Evolutionary conservation across 2,113 vertebrate genomes (phyloP).

Genomic region (Siniperca chuatsi): DNA sequence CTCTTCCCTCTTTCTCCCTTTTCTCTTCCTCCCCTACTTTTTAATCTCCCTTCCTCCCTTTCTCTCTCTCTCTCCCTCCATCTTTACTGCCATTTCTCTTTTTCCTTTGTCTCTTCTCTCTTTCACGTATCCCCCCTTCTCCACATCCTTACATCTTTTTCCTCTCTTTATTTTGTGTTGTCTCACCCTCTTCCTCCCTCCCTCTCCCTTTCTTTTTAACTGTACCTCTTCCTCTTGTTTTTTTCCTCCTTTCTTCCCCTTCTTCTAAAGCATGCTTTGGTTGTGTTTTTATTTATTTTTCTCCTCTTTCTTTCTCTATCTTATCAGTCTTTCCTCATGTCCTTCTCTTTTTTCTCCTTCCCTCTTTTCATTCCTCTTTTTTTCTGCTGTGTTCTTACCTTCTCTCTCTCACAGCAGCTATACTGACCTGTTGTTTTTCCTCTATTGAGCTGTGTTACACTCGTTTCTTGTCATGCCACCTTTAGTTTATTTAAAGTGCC

Average conservation of each 20-base stretch:
- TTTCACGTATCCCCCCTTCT: background rate
- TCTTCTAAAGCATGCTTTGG: background rate
- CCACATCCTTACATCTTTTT: constrained; percentile 17
- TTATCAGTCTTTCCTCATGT: background rate
- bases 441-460: background rate
- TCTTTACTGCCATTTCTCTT: constrained; percentile 19
- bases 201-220: constrained; percentile 3
- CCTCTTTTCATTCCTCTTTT: background rate
- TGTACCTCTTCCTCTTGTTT: background rate
- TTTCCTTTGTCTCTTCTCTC: constrained; percentile 19
- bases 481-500: background rate
- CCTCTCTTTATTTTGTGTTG: background rate
- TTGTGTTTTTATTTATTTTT: background rate
- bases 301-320: background rate
- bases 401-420: background rate
- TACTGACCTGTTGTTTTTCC: background rate
- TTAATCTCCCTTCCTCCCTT: constrained; percentile 43
- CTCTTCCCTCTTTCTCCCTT: constrained; percentile 56
- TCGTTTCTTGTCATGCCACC: background rate
- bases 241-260: background rate
- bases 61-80: constrained; percentile 30
- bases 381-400: background rate
- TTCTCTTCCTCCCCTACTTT: constrained; percentile 46
- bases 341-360: background rate
- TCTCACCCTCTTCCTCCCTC: constrained; percentile 31